These are phyloP conservation scores for Typhlomys cinereus DNA, from an alignment of 2,113 vertebrate genomes.

Conservation along the genomic window DNA sequence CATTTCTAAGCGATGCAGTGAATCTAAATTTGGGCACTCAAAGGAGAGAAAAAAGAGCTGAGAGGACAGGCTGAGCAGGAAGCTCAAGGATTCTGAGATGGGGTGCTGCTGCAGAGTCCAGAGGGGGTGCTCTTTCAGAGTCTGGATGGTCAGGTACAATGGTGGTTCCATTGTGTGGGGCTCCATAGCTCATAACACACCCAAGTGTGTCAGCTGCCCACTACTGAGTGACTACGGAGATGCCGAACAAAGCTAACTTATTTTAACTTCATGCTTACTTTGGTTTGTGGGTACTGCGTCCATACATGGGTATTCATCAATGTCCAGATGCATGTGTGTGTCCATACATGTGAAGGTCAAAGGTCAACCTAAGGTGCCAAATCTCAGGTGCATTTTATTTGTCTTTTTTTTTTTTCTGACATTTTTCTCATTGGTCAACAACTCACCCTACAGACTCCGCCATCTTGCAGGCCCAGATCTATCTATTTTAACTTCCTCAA, in stretches of 20 bases:
- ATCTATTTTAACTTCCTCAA: background rate
- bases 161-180: rapidly evolving
- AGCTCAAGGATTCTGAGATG: background rate
- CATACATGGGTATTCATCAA: background rate
- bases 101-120: background rate
- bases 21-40: background rate
- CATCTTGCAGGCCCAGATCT: background rate
- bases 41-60: background rate
- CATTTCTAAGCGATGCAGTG: background rate
- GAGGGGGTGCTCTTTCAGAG: background rate
- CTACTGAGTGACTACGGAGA: background rate
- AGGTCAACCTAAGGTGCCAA: background rate
- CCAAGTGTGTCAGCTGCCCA: background rate
- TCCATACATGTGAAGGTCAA: background rate
- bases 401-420: background rate
- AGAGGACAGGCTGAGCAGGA: background rate
- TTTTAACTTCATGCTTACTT: background rate
- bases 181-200: background rate
- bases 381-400: background rate
- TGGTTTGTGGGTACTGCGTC: too few species aligned
- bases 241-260: background rate
- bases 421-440: background rate
- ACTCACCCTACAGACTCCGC: background rate
- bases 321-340: background rate
- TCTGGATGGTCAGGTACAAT: background rate